A percentile compares a stretch with the other conserved stretches of the same genome.
These are phyloP conservation scores for Epistrophe grossulariae DNA, from an alignment of 2,888 invertebrate genomes.

Conservation along the genomic window DNA sequence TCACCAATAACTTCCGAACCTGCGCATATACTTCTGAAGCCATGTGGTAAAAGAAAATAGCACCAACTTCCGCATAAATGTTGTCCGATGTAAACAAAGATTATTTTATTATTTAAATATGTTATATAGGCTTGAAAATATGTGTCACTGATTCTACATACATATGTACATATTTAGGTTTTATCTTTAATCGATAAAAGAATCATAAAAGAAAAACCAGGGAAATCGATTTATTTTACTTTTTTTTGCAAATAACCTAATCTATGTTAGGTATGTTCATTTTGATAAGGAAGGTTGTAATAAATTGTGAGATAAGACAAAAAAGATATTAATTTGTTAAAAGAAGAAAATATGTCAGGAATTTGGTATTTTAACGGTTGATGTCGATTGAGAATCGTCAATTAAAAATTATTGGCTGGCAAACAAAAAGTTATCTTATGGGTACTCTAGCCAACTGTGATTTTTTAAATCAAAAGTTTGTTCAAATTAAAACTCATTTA, in stretches of 20 bases:
- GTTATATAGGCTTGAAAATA: neutral
- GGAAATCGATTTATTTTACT: slow-evolving; percentile 1
- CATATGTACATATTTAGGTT: neutral
- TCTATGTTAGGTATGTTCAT: no score
- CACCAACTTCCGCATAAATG: slow-evolving; percentile 12
- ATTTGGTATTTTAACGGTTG: no score
- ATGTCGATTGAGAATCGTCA: no score
- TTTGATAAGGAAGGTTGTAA: neutral
- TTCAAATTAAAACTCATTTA: no score
- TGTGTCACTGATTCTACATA: neutral
- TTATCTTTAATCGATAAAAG: slow-evolving; percentile 10
- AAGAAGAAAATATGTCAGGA: neutral
- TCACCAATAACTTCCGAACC: slow-evolving; percentile 27
- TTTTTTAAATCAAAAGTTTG: no score
- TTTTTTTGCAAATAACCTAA: neutral
- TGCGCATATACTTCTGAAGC: slow-evolving; percentile 49
- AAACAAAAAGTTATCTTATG: no score
- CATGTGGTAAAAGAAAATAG: slow-evolving; percentile 17
- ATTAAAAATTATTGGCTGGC: no score
- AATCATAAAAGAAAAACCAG: neutral
- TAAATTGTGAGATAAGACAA: no score
- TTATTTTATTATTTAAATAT: neutral
- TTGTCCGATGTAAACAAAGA: slow-evolving; percentile 20
- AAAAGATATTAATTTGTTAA: neutral
- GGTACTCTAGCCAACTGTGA: no score